Conservation (phyloP, 2,888 invertebrate genomes). For the Caenorhabditis sp. region DNA sequence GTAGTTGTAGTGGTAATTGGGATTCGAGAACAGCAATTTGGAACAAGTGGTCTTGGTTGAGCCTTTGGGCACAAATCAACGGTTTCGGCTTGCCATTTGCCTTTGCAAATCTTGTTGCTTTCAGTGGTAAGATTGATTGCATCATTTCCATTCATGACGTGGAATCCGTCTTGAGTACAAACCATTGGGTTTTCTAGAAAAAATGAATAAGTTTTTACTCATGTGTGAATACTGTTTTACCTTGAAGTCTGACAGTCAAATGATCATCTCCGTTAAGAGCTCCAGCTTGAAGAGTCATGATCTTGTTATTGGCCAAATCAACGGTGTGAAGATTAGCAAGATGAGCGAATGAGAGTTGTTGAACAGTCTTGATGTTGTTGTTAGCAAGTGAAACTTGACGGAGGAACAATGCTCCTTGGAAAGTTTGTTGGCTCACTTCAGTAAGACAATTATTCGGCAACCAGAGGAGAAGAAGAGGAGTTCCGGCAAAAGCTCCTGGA, state of each 20-base stretch:
- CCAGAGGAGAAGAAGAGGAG: slow-evolving; percentile 70
- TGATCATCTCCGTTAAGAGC: slow-evolving; percentile 65
- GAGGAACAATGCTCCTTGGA: slow-evolving; percentile 69
- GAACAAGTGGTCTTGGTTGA: slow-evolving; percentile 46
- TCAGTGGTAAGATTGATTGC: slow-evolving; percentile 69
- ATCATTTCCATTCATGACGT: slow-evolving; percentile 69
- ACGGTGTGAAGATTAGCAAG: slow-evolving; percentile 87
- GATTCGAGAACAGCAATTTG: slow-evolving; percentile 52
- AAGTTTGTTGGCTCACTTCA: slow-evolving; percentile 60
- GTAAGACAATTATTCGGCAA: slow-evolving; percentile 69
- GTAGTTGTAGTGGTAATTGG: slow-evolving; percentile 34
- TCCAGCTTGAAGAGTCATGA: slow-evolving; percentile 59
- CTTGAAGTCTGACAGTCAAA: slow-evolving; percentile 67
- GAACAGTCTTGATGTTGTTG: slow-evolving; percentile 68
- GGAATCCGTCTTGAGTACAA: slow-evolving; percentile 69
- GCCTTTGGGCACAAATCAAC: slow-evolving; percentile 63
- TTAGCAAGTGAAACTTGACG: slow-evolving; percentile 70
- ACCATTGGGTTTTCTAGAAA: slow-evolving; percentile 70
- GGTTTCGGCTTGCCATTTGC: slow-evolving; percentile 52
- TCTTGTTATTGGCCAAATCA: slow-evolving; percentile 83
- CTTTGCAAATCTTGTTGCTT: slow-evolving; percentile 66
- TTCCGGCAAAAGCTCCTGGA: slow-evolving; percentile 69
- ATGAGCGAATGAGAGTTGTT: slow-evolving; percentile 76
- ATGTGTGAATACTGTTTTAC: slow-evolving; percentile 45
- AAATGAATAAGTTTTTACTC: too few species aligned